A percentile compares a stretch with the other conserved stretches of the same genome.
Conservation (phyloP, 2,797 vertebrate species). For the Pipistrellus pygmaeus region DNA sequence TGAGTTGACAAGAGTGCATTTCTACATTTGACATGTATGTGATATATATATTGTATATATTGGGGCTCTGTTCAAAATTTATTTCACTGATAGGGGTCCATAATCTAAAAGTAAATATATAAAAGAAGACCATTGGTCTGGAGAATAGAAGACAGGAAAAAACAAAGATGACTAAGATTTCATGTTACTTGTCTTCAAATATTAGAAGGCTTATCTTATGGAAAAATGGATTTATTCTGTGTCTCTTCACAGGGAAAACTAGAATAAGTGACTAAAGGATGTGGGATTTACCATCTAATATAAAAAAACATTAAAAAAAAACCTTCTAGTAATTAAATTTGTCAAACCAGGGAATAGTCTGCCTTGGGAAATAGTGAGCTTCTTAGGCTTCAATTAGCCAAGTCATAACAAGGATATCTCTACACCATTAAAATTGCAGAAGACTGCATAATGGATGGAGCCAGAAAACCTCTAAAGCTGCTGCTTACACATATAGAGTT, state of each 20-base stretch:
- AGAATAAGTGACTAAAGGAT: constrained; percentile 2
- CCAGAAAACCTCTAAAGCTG: neutral
- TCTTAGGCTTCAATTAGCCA: neutral
- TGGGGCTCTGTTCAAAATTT: constrained; percentile 1
- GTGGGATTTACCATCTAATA: neutral
- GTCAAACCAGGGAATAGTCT: neutral
- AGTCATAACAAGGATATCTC: neutral
- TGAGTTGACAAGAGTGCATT: neutral
- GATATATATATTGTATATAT: neutral
- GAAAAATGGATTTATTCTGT: neutral
- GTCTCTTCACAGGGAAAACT: neutral
- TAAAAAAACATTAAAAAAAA: too few species aligned
- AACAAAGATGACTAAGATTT: neutral
- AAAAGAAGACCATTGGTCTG: neutral
- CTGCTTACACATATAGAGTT: neutral
- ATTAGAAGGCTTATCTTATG: neutral
- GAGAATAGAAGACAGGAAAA: neutral
- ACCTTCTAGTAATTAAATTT: neutral
- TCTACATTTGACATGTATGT: neutral
- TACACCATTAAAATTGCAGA: neutral
- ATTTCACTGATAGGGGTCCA: neutral
- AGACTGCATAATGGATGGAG: neutral
- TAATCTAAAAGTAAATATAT: neutral
- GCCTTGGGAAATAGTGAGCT: neutral
- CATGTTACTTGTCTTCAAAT: neutral